Percentiles rank a stretch among this genome's conserved stretches.
Conservation (phyloP, 2,113 vertebrate genomes). For the Burhinus oedicnemus region DNA sequence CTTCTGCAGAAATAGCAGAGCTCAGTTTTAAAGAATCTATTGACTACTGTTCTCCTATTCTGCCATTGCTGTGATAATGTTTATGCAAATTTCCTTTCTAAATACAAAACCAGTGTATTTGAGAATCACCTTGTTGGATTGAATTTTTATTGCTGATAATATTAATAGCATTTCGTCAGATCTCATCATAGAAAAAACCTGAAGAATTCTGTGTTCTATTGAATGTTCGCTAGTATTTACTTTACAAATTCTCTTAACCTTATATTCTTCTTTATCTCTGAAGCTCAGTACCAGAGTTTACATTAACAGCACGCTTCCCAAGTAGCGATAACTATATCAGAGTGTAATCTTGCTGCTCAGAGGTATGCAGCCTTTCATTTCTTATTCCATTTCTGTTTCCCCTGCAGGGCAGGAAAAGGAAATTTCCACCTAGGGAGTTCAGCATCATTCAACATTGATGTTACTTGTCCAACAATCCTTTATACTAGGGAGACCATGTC, state of each 20-base stretch:
- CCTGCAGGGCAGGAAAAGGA: slow-evolving; percentile 37
- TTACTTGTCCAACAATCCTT: slow-evolving; percentile 27
- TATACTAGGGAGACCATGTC: slow-evolving; percentile 8
- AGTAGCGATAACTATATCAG: slow-evolving; percentile 54
- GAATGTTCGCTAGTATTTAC: background rate
- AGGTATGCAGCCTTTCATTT: slow-evolving; percentile 60
- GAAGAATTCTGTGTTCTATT: slow-evolving; percentile 15
- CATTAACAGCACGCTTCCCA: slow-evolving; percentile 30
- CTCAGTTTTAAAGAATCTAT: background rate
- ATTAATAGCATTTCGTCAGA: background rate
- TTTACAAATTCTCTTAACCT: slow-evolving; percentile 46
- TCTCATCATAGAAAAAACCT: background rate
- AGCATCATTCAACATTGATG: slow-evolving; percentile 55
- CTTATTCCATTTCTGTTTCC: slow-evolving; percentile 64
- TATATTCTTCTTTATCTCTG: slow-evolving; percentile 58
- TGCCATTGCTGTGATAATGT: background rate
- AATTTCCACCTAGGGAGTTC: slow-evolving; percentile 56
- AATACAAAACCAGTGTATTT: background rate
- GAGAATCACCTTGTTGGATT: background rate
- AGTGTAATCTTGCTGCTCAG: slow-evolving; percentile 62
- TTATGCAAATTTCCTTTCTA: background rate
- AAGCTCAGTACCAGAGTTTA: slow-evolving; percentile 18
- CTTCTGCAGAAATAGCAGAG: background rate
- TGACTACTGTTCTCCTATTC: background rate
- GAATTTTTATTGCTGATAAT: background rate